Evolutionary conservation across 92 coral and sea anemone genomes (phyloP), one percentile per base, ranked within the genome.

Genomic region (Siderastrea radians): DNA sequence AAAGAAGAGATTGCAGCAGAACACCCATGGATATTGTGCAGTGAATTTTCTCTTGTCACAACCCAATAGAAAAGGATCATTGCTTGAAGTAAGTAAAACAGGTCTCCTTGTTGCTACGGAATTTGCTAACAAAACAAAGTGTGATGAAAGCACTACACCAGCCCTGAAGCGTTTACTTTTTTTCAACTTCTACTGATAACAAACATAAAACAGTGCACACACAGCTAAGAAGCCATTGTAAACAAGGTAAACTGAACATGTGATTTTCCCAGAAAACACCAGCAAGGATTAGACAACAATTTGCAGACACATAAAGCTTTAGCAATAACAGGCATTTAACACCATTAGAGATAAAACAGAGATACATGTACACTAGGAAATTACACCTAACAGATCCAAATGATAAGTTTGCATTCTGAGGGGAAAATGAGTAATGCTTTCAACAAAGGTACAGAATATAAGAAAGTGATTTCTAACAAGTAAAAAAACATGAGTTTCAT

Each of bases 221-320:
- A 47, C 5, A 47, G 46, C 11, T 53, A 13, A 26, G 45, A 71
- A 53, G 7, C 19, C 17, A 55, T 57, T 50, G 49, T 16, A 49
- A 57, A 82, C 66, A 82, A 45, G 16, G 45, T 4, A 62, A 19
- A 17, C 7, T 49, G 7, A 55, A 67, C 13, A 15, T 43, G 15
- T 73, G 26, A 73, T 73, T 73, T 4, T 81, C 10, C 77, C 65
- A 55, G 4, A 54, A 81, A 81, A 81, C 51, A 47, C 7, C 62
- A 81, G 8, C 2, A 13, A 48, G 57, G 57, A 26, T 46, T 70
- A 55, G 49, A 68, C 8, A 80, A 80, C 75, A 51, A 44, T 67
- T 53, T 47, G 45, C 64, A 80, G 75, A 80, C 75, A 58, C 55
- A 77, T 43, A 82, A 52, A 69, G 77, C 75, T 82, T 57, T 57